Evolutionary conservation across 2,888 invertebrate species (phyloP).

Genomic region (Drosophila basisetae): DNA sequence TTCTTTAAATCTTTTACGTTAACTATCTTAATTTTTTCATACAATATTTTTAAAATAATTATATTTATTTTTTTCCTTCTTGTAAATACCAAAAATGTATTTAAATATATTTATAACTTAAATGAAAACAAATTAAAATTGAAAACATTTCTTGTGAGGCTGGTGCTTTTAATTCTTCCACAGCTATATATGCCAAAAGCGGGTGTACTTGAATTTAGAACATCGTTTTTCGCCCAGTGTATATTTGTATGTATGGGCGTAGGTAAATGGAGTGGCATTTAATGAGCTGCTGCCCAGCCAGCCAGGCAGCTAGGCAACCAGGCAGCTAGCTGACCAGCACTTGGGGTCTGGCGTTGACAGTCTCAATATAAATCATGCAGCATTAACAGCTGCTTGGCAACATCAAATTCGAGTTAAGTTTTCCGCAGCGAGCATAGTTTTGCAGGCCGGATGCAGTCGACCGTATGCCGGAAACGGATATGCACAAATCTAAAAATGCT

Average conservation of each 20-base stretch:
- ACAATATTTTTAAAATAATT: too few species aligned
- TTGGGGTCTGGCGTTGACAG: conserved; percentile 43
- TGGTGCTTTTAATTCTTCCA: not conserved
- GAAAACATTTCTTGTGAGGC: not conserved
- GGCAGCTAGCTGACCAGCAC: conserved; percentile 29
- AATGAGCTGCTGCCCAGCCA: conserved; percentile 57
- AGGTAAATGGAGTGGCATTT: conserved; percentile 55
- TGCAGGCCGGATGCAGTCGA: conserved; percentile 45
- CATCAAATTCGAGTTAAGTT: conserved; percentile 81
- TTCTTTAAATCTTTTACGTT: too few species aligned
- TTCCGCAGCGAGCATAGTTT: conserved; percentile 60
- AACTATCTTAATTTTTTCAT: too few species aligned
- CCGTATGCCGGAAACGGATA: conserved; percentile 56
- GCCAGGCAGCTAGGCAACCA: not conserved
- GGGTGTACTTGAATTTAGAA: not conserved
- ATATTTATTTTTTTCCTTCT: too few species aligned
- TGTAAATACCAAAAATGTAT: too few species aligned
- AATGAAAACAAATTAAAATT: not conserved
- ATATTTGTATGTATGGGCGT: not conserved
- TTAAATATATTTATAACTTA: too few species aligned
- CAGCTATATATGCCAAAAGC: not conserved
- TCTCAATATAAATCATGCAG: conserved; percentile 80
- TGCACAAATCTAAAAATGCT: conserved; percentile 59
- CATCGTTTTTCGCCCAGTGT: not conserved
- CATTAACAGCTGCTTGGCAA: conserved; percentile 83